Base-by-base conservation (phyloP, 2,888 invertebrate species). In the Tortricodes alternella region DNA sequence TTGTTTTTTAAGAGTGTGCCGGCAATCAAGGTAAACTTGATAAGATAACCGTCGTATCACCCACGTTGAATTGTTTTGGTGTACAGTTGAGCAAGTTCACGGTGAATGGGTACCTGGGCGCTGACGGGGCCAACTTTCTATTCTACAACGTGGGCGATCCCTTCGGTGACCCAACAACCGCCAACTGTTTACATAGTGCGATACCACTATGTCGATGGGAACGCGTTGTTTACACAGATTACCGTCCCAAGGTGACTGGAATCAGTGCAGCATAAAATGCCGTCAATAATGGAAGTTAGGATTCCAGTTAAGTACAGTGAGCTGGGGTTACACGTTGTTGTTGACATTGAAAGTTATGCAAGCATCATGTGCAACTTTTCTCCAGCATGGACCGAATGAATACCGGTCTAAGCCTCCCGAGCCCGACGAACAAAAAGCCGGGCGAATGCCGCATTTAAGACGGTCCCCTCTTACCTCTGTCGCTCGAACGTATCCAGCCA, bases 401-500 rank as follows among this genome's bases (percentile, higher is more conserved):
- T 68, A 70, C 68, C 65, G 64, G 71, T 67, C 67, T 62, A 60
- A 51, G 58, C 57, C 61, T 73, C 68, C 70, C 67, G 66, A n/a
- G n/a, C n/a, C 60, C 68, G 70, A 67, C 71, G 67, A 69, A 88
- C 83, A 85, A 86, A 88, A 87, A 85, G 83, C 84, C 86, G 83
- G 82, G 73, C 73, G 71, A 84, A 78, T 80, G 83, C 83, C 83
- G 87, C 80, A 79, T 83, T 83, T 80, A 86, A 88, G 86, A 87
- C 83, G 81, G 80, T 78, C 81, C 83, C 85, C 91, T n/a, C 93
- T 94, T 92, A 94, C 94, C 94, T 94, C 94, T 91, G 92, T 92
- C 88, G 93, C 94, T 91, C 93, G 92, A 89, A 94, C 93, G 91
- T 93, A 94, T 92, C 94, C 94, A 84, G 93, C 89, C 83, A 94